Evolutionary conservation across 35 echinoderm and acorn worm species (phyloP).

Genomic region (Stichopus chloronotus): DNA sequence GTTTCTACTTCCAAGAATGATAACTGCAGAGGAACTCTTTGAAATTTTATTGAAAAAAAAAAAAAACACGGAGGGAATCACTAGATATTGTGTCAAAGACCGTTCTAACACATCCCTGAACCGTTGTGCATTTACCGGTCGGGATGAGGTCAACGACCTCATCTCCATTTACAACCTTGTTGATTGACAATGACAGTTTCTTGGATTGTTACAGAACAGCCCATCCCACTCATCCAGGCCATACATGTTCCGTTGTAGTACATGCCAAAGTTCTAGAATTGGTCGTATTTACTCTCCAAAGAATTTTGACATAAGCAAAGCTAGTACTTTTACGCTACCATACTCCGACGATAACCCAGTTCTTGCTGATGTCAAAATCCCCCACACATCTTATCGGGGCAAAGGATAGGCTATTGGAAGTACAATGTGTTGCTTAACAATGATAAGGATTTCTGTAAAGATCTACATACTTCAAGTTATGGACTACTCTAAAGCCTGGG

Average conservation of each 20-base stretch:
- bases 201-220: not conserved
- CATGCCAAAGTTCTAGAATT: not conserved
- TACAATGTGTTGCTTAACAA: constrained; percentile 11
- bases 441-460: constrained; percentile 9
- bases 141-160: constrained; percentile 15
- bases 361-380: not conserved
- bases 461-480: not conserved
- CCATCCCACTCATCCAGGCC: not conserved
- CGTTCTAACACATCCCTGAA: not conserved
- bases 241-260: not conserved
- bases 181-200: too few species aligned
- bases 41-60: too few species aligned
- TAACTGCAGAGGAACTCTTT: too few species aligned
- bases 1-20: too few species aligned
- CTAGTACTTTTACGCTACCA: not conserved
- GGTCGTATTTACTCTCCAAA: not conserved
- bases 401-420: constrained; percentile 19
- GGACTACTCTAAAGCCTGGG: not conserved
- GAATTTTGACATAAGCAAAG: not conserved
- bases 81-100: too few species aligned
- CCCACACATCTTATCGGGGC: not conserved
- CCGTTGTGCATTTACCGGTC: constrained; percentile 28
- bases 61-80: too few species aligned
- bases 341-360: not conserved
- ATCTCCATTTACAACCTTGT: not conserved